Percentiles rank a stretch among this genome's conserved stretches.
phyloP scores from a whole-genome alignment of 2,797 vertebrate genomes.

The Tinamus major region DNA sequence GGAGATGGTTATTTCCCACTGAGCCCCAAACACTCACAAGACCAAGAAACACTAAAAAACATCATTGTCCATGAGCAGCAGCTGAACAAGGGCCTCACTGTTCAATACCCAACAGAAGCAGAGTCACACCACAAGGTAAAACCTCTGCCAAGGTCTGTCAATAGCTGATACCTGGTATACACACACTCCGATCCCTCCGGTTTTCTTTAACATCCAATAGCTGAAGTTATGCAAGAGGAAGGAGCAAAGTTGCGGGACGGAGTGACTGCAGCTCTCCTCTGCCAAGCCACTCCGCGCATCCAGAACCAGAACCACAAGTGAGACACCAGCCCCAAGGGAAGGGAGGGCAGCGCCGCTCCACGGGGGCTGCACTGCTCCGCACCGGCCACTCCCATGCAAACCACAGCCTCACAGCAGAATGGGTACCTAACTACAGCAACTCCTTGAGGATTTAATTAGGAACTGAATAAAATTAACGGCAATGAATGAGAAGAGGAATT shows the following conservation, averaged over 20 bases:
- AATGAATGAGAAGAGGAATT: not conserved
- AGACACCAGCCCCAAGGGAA: not conserved
- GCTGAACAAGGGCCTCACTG: not conserved
- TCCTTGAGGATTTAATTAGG: not conserved
- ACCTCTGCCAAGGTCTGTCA: not conserved
- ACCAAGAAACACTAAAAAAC: not conserved
- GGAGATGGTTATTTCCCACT: not conserved
- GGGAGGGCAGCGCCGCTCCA: no score
- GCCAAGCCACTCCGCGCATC: not conserved
- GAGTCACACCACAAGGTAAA: not conserved
- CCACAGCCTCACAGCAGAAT: not conserved
- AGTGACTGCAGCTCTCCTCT: not conserved
- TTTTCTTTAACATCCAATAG: not conserved
- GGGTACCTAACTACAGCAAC: no score
- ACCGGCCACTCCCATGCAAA: not conserved
- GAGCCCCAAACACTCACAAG: not conserved
- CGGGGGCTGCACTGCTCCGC: no score
- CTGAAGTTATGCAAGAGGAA: not conserved
- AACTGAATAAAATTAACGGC: not conserved
- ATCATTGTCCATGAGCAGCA: no score
- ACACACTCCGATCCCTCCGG: not conserved
- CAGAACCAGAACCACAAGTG: not conserved
- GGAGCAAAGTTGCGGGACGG: not conserved
- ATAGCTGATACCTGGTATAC: not conserved
- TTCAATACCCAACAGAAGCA: not conserved